Evolutionary conservation across 2,113 vertebrate species (phyloP).

Genomic region (Varanus salvator): DNA sequence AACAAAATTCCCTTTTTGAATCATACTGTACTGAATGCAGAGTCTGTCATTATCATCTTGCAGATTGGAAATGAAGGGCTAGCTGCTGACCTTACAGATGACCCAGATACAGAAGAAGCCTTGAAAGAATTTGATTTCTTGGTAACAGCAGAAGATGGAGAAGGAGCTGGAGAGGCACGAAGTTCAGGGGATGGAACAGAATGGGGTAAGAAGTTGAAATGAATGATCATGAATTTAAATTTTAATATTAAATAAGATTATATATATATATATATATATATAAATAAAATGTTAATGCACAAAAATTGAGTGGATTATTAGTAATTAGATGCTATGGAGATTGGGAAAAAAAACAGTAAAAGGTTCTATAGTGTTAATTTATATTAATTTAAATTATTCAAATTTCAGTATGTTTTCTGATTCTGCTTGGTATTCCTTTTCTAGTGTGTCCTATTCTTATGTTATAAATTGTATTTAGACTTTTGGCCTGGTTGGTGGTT

Average conservation of each 20-base stretch:
- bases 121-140: conserved; percentile 99
- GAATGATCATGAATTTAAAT: conserved; percentile 15
- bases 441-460: neutral
- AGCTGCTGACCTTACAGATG: conserved; percentile 92
- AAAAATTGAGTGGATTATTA: neutral
- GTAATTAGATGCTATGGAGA: neutral
- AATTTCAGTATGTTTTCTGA: neutral
- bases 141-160: conserved; percentile 96
- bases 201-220: conserved; percentile 88
- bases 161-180: conserved; percentile 96
- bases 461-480: neutral
- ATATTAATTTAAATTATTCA: neutral
- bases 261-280: neutral
- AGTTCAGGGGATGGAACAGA: conserved; percentile 99
- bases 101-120: conserved; percentile 94
- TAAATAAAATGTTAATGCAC: neutral
- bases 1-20: neutral
- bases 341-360: neutral
- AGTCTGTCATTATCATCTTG: conserved; percentile 30
- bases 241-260: neutral
- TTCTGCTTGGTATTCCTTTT: conserved; percentile 14
- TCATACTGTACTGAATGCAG: neutral
- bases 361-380: neutral
- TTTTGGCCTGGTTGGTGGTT: neutral
- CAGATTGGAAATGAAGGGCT: conserved; percentile 90